Conservation (phyloP, 2,888 invertebrate species). For the Biston betularia region DNA sequence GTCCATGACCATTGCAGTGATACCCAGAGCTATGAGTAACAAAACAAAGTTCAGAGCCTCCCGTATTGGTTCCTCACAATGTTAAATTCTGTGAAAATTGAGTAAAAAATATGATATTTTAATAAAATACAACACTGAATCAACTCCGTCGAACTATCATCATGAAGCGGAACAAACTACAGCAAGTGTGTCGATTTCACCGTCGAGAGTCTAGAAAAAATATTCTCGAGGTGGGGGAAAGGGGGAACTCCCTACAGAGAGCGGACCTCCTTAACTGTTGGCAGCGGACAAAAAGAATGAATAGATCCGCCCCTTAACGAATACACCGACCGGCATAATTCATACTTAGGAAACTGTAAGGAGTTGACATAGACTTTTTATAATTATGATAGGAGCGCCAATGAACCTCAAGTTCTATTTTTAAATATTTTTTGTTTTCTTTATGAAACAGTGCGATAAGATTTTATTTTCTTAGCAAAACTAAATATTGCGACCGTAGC, state of each 20-base stretch:
- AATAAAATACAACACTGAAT: conserved; percentile 61
- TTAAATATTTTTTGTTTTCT: conserved; percentile 33
- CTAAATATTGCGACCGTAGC: no score
- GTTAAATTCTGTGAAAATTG: not conserved
- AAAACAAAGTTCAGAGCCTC: no score
- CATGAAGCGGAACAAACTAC: conserved; percentile 80
- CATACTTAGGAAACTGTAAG: conserved; percentile 85
- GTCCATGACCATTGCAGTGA: no score
- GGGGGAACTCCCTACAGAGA: conserved; percentile 58
- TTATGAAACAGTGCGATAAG: conserved; percentile 39
- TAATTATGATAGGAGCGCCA: conserved; percentile 60
- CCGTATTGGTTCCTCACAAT: not conserved
- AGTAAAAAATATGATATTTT: conserved; percentile 53
- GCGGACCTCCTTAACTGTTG: conserved; percentile 83
- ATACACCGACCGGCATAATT: conserved; percentile 86
- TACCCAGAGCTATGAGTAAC: no score
- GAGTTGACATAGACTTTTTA: conserved; percentile 76
- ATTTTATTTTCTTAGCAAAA: conserved; percentile 1
- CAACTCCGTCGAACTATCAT: conserved; percentile 83
- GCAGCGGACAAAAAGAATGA: conserved; percentile 85
- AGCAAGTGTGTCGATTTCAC: conserved; percentile 85
- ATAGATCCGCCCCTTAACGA: conserved; percentile 86
- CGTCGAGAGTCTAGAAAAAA: conserved; percentile 83
- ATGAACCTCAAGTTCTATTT: conserved; percentile 51
- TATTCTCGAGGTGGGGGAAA: conserved; percentile 80